phyloP scores from a whole-genome alignment of 2,797 vertebrate species.

The Pagetopsis macropterus region DNA sequence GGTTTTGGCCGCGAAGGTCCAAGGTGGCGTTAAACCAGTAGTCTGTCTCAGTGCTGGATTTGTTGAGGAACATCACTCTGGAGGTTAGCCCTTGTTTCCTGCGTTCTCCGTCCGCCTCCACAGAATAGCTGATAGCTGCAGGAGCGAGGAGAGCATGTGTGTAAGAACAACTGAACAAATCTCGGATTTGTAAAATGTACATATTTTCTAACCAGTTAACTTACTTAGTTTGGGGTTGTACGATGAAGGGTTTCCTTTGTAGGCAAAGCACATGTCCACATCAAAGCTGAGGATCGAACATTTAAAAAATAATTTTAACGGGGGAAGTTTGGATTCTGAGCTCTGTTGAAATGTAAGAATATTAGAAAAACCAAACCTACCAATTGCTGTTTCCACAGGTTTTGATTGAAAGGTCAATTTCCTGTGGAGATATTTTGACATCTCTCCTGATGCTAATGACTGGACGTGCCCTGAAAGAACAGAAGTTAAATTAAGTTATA shows the following conservation, averaged over 20 bases:
- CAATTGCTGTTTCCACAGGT: constrained; percentile 83
- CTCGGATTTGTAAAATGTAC: neutral
- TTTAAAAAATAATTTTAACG: neutral
- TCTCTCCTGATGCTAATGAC: constrained; percentile 89
- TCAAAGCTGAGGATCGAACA: constrained; percentile 84
- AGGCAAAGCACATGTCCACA: constrained; percentile 90
- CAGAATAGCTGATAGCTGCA: constrained; percentile 85
- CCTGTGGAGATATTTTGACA: constrained; percentile 87
- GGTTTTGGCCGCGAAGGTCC: constrained; percentile 85
- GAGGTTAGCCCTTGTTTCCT: constrained; percentile 86
- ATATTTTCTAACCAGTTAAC: constrained; percentile 58
- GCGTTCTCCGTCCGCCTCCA: constrained; percentile 90
- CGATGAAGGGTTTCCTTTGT: constrained; percentile 84
- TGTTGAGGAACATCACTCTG: constrained; percentile 86
- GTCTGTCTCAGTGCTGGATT: constrained; percentile 75
- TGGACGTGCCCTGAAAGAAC: constrained; percentile 86
- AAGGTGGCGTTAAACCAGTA: constrained; percentile 82
- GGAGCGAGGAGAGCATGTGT: neutral
- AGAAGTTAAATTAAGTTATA: constrained; percentile 19
- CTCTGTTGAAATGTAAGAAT: constrained; percentile 11
- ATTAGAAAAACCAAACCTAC: constrained; percentile 61
- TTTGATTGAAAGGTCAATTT: constrained; percentile 90
- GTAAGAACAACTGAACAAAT: constrained; percentile 7
- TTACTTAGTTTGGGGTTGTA: constrained; percentile 91
- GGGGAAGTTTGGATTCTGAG: constrained; percentile 13